These are phyloP conservation scores for Motacilla alba DNA, from an alignment of 2,113 vertebrate genomes.

Conservation along the genomic window DNA sequence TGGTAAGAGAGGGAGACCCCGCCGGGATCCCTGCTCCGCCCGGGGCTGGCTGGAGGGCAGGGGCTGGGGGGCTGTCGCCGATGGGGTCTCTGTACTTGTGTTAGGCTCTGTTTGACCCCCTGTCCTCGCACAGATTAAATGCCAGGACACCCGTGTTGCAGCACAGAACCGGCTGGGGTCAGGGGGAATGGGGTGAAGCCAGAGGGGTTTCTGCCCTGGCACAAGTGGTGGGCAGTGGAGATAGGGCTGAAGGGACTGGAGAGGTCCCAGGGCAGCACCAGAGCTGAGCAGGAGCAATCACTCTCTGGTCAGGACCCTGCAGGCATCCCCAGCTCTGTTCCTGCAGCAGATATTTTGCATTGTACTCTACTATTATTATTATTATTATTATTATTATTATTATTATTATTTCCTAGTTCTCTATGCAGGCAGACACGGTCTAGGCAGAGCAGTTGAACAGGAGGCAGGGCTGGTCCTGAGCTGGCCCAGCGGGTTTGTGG, in stretches of 20 bases:
- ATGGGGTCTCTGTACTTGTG: background rate
- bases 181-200: background rate
- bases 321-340: background rate
- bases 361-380: background rate
- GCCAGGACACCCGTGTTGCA: accelerated
- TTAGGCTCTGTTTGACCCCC: background rate
- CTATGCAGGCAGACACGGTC: accelerated
- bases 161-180: accelerated
- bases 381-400: too few species aligned
- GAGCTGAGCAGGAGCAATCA: accelerated
- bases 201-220: too few species aligned
- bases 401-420: background rate
- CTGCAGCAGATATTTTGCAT: accelerated
- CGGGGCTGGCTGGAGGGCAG: background rate
- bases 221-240: accelerated
- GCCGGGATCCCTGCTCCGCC: accelerated
- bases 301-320: accelerated
- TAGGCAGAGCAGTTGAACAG: background rate
- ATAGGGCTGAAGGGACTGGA: background rate
- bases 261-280: background rate
- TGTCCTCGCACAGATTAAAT: background rate
- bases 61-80: accelerated
- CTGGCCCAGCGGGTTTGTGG: background rate
- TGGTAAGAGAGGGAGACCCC: constrained; percentile 76
- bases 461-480: background rate